A percentile compares a stretch with the other conserved stretches of the same genome.
phyloP scores from a whole-genome alignment of 1,140 invertebrate species.

The Bactericera cockerelli region DNA sequence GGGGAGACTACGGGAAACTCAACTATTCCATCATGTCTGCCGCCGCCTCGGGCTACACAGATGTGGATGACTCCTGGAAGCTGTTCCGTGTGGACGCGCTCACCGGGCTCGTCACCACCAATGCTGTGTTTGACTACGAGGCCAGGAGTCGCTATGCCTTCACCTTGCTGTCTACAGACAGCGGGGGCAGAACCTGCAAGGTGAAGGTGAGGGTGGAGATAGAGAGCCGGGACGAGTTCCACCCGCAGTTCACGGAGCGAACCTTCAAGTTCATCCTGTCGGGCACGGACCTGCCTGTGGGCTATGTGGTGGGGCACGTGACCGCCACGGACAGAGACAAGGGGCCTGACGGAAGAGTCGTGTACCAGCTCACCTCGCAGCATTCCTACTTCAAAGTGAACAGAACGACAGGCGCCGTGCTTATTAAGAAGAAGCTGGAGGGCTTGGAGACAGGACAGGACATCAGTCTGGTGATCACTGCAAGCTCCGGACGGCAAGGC shows the following conservation, averaged over 20 bases:
- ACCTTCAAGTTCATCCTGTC: conserved; percentile 70
- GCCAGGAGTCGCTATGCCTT: conserved; percentile 66
- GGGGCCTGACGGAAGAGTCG: conserved; percentile 76
- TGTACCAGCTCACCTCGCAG: conserved; percentile 70
- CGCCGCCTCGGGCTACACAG: conserved; percentile 38
- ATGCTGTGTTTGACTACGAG: conserved; percentile 75
- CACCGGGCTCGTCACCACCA: conserved; percentile 59
- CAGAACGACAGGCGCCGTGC: conserved; percentile 70
- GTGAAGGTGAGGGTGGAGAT: conserved; percentile 73
- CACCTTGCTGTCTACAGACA: conserved; percentile 63
- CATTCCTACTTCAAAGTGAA: conserved; percentile 83
- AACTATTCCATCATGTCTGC: conserved; percentile 67
- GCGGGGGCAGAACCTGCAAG: conserved; percentile 55
- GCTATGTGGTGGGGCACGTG: conserved; percentile 70
- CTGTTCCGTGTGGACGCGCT: conserved; percentile 60
- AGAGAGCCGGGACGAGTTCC: conserved; percentile 81
- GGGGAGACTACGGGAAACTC: conserved; percentile 63
- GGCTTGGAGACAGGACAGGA: conserved; percentile 45
- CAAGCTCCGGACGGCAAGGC: conserved; percentile 70
- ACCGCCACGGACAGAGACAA: conserved; percentile 78
- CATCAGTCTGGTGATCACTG: conserved; percentile 62
- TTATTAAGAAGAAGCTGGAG: conserved; percentile 58
- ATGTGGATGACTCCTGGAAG: conserved; percentile 61
- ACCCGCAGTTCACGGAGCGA: conserved; percentile 74
- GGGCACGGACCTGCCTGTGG: conserved; percentile 41